Conservation (phyloP, 64 coral and sea anemone species). For the Platygyra sinensis region DNA sequence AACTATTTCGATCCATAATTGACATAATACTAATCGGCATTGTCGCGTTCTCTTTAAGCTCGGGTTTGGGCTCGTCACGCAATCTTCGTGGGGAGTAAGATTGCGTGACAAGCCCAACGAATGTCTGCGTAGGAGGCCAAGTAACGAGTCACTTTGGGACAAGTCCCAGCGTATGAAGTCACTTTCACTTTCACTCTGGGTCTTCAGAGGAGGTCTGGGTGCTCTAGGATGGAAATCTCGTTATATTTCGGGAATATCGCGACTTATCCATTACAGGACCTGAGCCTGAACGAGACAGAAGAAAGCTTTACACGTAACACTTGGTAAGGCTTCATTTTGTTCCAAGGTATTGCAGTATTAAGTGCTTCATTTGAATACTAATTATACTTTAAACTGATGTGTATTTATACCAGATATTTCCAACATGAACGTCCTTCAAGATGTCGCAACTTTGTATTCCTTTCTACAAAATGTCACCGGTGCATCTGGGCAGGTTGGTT, state of each 20-base stretch:
- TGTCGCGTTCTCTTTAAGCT: too few species aligned
- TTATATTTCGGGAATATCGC: background rate
- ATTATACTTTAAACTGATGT: background rate
- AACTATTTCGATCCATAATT: too few species aligned
- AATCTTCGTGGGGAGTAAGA: too few species aligned
- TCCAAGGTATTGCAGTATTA: background rate
- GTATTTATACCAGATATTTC: too few species aligned
- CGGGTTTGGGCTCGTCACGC: too few species aligned
- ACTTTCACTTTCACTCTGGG: background rate
- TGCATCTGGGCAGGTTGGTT: slow-evolving; percentile 26
- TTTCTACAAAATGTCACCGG: background rate
- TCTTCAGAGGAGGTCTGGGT: background rate
- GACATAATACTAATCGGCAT: too few species aligned
- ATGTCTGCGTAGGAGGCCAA: too few species aligned
- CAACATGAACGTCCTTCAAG: slow-evolving; percentile 17
- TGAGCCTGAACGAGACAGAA: background rate
- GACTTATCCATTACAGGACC: background rate
- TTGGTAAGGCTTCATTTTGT: background rate
- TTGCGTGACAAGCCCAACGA: too few species aligned
- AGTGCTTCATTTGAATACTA: background rate
- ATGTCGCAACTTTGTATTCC: slow-evolving; percentile 18
- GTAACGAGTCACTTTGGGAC: too few species aligned
- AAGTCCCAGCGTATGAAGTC: too few species aligned
- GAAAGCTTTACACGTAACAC: background rate
- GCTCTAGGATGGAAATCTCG: background rate